A percentile compares a stretch with the other conserved stretches of the same genome.
Evolutionary conservation across 37 sponge, comb jelly and placozoan genomes (phyloP).

Genomic region (Dysidea cf. avara): DNA sequence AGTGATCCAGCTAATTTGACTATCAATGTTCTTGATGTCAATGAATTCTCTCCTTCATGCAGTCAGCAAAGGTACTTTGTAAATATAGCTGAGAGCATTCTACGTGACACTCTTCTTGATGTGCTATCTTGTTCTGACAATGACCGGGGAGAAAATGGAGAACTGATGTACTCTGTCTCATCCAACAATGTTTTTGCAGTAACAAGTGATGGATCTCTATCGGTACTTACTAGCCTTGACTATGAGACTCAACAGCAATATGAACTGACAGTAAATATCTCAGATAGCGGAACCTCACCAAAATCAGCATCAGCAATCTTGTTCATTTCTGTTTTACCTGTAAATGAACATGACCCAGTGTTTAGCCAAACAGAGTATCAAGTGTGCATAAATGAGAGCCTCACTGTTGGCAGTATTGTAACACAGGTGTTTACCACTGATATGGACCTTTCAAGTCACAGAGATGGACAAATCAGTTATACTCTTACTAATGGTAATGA

Average conservation of each 20-base stretch:
- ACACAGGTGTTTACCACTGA: too few relatives aligned
- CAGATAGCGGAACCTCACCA: constrained; percentile 10
- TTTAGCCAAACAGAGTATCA: constrained; percentile 18
- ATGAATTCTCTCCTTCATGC: too few relatives aligned
- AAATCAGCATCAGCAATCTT: not conserved
- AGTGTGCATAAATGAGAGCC: constrained; percentile 33
- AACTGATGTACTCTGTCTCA: not conserved
- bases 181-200: constrained; percentile 3
- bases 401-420: not conserved
- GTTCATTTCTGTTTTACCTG: constrained; percentile 7
- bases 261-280: not conserved
- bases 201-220: not conserved
- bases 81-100: too few relatives aligned
- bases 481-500: not conserved
- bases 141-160: not conserved
- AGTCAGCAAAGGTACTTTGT: too few relatives aligned
- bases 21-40: constrained; percentile 5
- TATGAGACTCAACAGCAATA: constrained; percentile 9
- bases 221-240: constrained; percentile 4
- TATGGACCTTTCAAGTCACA: too few relatives aligned
- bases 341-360: constrained; percentile 30
- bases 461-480: too few relatives aligned
- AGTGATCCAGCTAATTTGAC: not conserved
- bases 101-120: too few relatives aligned
- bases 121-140: too few relatives aligned